phyloP scores from a whole-genome alignment of 2,797 vertebrate species.

The Xenentodon cancila region DNA sequence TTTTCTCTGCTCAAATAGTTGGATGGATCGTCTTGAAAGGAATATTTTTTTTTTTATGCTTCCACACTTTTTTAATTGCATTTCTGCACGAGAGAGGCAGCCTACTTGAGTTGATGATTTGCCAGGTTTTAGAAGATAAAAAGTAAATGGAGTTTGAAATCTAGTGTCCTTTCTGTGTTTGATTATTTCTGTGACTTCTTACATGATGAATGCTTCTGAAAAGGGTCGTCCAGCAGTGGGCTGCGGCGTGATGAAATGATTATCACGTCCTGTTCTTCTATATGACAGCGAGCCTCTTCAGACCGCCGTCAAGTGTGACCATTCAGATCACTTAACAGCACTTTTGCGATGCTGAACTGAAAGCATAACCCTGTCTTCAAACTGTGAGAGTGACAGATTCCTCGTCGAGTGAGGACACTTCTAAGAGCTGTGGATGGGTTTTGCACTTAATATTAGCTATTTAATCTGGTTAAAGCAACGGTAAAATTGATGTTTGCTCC shows the following conservation, averaged over 20 bases:
- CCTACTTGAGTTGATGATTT: too few relatives aligned
- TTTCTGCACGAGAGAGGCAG: too few relatives aligned
- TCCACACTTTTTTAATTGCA: too few relatives aligned
- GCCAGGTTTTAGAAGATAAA: too few relatives aligned
- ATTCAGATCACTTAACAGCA: not conserved
- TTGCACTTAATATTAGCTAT: slow-evolving; percentile 9
- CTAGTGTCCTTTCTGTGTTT: too few relatives aligned
- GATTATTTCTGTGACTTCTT: not conserved
- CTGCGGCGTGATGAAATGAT: not conserved
- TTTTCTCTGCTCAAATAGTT: too few relatives aligned
- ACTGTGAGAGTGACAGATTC: not conserved
- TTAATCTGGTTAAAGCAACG: not conserved
- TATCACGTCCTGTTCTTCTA: not conserved
- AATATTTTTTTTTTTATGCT: too few relatives aligned
- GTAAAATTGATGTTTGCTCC: slow-evolving; percentile 2
- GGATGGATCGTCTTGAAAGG: too few relatives aligned
- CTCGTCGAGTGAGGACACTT: not conserved
- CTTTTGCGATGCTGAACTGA: not conserved
- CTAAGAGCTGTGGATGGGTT: slow-evolving; percentile 2
- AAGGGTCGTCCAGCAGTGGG: not conserved
- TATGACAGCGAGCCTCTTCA: not conserved
- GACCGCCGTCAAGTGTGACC: not conserved
- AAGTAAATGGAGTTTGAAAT: too few relatives aligned
- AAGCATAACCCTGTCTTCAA: not conserved
- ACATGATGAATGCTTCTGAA: not conserved